Evolutionary conservation across 2,113 vertebrate genomes (phyloP).

Genomic region (Helogale parvula): DNA sequence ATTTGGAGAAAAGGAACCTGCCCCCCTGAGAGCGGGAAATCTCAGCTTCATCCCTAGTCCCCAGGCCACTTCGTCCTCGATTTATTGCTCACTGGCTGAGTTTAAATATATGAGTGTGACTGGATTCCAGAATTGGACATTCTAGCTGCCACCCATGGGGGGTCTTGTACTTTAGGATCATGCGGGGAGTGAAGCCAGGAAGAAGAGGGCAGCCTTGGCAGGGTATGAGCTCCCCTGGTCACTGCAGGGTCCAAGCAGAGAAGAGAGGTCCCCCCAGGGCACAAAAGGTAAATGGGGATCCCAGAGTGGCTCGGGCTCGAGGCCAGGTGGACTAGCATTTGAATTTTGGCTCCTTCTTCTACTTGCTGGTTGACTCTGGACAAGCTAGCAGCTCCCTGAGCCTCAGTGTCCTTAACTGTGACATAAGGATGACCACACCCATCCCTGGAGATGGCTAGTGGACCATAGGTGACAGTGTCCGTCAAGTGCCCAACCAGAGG

Average conservation of each 20-base stretch:
- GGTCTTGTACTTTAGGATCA: not conserved
- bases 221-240: not conserved
- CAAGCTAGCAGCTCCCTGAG: not conserved
- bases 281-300: no score
- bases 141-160: not conserved
- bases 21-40: not conserved
- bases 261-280: not conserved
- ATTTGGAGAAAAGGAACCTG: not conserved
- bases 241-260: not conserved
- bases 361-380: not conserved
- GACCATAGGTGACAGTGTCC: not conserved
- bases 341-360: not conserved
- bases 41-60: not conserved
- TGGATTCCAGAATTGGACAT: not conserved
- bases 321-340: not conserved
- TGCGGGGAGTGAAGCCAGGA: not conserved
- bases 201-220: not conserved
- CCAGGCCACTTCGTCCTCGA: not conserved
- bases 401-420: not conserved
- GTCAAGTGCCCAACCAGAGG: not conserved
- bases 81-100: not conserved
- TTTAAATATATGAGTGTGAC: no score
- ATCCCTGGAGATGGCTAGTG: not conserved
- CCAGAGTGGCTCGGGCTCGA: not conserved
- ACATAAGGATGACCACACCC: not conserved